These are phyloP conservation scores for Sinocyclocheilus grahami DNA, from an alignment of 2,113 vertebrate genomes.

Conservation along the genomic window DNA sequence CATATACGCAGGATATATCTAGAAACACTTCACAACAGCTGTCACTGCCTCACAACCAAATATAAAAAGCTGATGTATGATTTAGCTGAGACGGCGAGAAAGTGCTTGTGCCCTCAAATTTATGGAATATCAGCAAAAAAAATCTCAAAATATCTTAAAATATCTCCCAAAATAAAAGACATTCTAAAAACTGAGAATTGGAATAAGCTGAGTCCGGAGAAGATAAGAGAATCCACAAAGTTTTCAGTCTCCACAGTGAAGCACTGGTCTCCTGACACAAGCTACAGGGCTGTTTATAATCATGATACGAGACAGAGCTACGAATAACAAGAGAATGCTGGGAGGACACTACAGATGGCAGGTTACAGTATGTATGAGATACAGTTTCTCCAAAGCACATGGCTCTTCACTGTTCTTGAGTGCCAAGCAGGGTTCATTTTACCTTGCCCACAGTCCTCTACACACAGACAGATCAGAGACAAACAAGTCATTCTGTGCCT, in stretches of 20 bases:
- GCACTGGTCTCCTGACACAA: neutral
- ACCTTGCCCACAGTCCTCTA: slow-evolving; percentile 27
- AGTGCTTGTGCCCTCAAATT: neutral
- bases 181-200: neutral
- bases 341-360: slow-evolving; percentile 8
- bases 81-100: neutral
- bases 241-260: neutral
- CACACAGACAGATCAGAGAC: slow-evolving; percentile 28
- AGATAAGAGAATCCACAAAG: neutral
- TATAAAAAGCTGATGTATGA: neutral
- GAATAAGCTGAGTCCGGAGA: neutral
- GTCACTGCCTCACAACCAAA: slow-evolving; percentile 1
- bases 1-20: neutral
- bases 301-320: neutral
- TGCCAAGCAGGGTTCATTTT: slow-evolving; percentile 41
- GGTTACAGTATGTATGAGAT: slow-evolving; percentile 30
- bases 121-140: slow-evolving; percentile 3
- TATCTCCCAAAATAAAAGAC: neutral
- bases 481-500: neutral
- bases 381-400: slow-evolving; percentile 38
- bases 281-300: neutral
- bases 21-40: neutral
- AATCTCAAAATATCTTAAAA: neutral
- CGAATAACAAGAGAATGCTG: neutral
- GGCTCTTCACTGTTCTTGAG: slow-evolving; percentile 4